These are phyloP conservation scores for Blomia tropicalis DNA, from an alignment of 2,888 invertebrate genomes.

Conservation along the genomic window DNA sequence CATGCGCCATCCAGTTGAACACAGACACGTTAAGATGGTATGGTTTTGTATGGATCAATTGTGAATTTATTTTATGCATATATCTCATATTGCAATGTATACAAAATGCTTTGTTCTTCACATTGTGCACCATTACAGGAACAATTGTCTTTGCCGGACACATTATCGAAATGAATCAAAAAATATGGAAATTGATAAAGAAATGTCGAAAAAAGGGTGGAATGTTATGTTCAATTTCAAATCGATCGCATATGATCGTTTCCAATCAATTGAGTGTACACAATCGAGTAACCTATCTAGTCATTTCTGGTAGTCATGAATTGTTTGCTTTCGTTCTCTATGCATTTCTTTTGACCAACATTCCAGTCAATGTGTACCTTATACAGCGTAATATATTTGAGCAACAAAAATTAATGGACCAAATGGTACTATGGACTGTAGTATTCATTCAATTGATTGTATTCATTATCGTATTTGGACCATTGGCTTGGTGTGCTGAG, in stretches of 20 bases:
- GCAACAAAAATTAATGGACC: background rate
- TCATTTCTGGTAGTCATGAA: background rate
- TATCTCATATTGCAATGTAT: too few relatives aligned
- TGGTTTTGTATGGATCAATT: too few relatives aligned
- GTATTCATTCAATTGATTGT: background rate
- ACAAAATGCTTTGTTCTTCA: background rate
- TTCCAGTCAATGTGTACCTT: background rate
- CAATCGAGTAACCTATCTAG: background rate
- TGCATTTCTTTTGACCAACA: background rate
- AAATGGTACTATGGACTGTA: background rate
- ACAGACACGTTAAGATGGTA: too few relatives aligned
- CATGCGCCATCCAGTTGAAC: too few relatives aligned
- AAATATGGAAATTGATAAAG: background rate
- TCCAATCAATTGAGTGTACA: background rate
- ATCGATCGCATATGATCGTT: background rate
- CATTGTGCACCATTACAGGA: background rate
- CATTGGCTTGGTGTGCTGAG: background rate
- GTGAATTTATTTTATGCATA: too few relatives aligned
- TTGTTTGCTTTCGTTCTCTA: background rate
- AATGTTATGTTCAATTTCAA: background rate
- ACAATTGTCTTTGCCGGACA: conserved; percentile 5
- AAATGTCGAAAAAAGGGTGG: background rate
- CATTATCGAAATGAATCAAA: background rate
- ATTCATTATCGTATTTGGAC: background rate
- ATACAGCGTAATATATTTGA: background rate